Percentiles rank a stretch among this genome's conserved stretches.
Conservation (phyloP, 1,140 invertebrate genomes). For the Paraescarpia echinospica region DNA sequence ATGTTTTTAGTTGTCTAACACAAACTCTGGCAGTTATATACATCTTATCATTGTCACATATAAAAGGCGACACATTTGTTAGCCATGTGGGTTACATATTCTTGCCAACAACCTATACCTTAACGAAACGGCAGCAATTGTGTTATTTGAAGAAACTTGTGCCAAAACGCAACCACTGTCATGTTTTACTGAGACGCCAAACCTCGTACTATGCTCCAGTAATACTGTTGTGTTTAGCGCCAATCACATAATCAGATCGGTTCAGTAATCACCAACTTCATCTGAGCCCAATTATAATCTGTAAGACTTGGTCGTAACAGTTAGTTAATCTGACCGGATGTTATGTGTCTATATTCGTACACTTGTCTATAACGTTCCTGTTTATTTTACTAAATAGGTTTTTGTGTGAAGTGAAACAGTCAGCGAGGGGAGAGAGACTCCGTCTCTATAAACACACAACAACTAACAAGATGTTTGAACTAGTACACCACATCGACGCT, state of each 20-base stretch:
- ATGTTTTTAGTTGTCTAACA: neutral
- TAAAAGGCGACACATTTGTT: neutral
- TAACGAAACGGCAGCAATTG: neutral
- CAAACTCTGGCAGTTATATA: neutral
- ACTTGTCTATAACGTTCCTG: too few species aligned
- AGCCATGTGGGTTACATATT: neutral
- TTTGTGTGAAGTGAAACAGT: neutral
- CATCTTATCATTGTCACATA: neutral
- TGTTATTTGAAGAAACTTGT: neutral
- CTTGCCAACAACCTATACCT: neutral
- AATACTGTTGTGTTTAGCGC: neutral
- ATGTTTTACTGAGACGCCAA: neutral
- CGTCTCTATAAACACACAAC: neutral
- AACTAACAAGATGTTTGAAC: neutral
- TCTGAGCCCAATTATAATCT: neutral
- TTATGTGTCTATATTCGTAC: neutral
- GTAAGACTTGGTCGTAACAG: neutral
- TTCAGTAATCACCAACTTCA: neutral
- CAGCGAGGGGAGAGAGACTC: neutral
- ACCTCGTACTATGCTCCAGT: neutral
- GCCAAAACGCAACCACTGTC: neutral
- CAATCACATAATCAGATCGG: neutral
- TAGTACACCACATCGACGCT: neutral
- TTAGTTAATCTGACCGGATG: neutral
- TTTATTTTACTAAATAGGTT: neutral